Conservation (phyloP, 37 sponge, comb jelly and placozoan genomes). For the Ephydatia muelleri region DNA sequence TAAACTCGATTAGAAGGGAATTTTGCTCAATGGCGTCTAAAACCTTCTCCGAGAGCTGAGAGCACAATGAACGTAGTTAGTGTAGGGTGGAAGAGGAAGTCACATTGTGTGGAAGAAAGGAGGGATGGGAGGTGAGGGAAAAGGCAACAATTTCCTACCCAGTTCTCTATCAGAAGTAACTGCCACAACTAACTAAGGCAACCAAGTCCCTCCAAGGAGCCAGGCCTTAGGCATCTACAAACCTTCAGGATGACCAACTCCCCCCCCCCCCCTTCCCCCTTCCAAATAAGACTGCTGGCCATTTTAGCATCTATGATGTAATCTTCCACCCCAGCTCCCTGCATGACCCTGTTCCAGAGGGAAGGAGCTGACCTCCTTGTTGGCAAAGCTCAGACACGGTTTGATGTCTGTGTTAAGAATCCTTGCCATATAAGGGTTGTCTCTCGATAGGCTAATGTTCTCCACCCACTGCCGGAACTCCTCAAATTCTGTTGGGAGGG, state of each 20-base stretch:
- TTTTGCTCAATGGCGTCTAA: constrained; percentile 45
- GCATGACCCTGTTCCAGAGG: background rate
- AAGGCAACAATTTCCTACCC: too few relatives aligned
- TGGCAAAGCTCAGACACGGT: constrained; percentile 63
- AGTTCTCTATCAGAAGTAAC: too few relatives aligned
- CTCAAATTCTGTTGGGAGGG: constrained; percentile 24
- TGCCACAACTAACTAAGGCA: too few relatives aligned
- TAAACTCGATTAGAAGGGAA: constrained; percentile 50
- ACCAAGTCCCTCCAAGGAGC: too few relatives aligned
- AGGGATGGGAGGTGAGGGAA: background rate
- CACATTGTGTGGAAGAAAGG: background rate
- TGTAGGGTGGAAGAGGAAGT: background rate
- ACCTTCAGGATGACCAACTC: too few relatives aligned
- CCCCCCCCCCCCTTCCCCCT: too few relatives aligned
- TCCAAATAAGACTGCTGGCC: too few relatives aligned
- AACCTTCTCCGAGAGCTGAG: constrained; percentile 53
- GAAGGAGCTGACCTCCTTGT: constrained; percentile 33
- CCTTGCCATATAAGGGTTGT: constrained; percentile 34
- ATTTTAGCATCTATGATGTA: too few relatives aligned
- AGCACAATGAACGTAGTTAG: constrained; percentile 3
- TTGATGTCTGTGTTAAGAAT: constrained; percentile 31
- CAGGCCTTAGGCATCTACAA: too few relatives aligned
- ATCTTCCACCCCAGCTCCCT: background rate
- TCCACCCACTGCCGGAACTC: constrained; percentile 47
- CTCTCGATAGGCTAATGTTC: background rate